A percentile compares a stretch with the other conserved stretches of the same genome.
phyloP scores from a whole-genome alignment of 2,113 vertebrate genomes.

The Seriola dumerili region DNA sequence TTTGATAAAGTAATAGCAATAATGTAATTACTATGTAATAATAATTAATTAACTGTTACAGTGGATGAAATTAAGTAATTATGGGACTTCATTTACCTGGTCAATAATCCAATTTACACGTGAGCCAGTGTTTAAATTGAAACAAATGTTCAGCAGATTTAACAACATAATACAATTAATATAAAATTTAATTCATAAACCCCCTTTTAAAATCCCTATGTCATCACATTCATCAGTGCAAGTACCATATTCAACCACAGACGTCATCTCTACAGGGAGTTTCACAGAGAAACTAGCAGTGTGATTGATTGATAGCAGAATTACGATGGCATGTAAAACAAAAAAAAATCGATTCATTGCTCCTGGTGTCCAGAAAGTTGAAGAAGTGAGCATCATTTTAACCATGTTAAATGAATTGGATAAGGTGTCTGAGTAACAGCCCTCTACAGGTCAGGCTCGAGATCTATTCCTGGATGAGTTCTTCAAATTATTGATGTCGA shows the following conservation, averaged over 20 bases:
- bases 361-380: background rate
- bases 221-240: background rate
- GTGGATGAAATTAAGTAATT: slow-evolving; percentile 45
- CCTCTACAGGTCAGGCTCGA: background rate
- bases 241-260: background rate
- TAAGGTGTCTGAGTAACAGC: background rate
- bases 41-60: slow-evolving; percentile 43
- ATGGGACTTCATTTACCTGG: slow-evolving; percentile 46
- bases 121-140: slow-evolving; percentile 23
- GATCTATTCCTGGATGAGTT: background rate
- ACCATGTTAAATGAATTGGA: background rate
- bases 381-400: background rate
- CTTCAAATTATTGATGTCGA: slow-evolving; percentile 29
- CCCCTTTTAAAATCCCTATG: background rate
- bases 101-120: slow-evolving; percentile 55
- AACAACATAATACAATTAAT: background rate
- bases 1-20: slow-evolving; percentile 23
- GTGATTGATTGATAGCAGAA: slow-evolving; percentile 2
- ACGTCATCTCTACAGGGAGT: background rate
- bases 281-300: slow-evolving; percentile 7
- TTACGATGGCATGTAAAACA: background rate
- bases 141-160: slow-evolving; percentile 42
- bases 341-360: background rate
- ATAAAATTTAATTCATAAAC: background rate
- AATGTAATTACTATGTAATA: slow-evolving; percentile 25